Evolutionary conservation across 2,113 vertebrate genomes (phyloP), one percentile per base, ranked within the genome.

Genomic region (Cebidichthys violaceus): DNA sequence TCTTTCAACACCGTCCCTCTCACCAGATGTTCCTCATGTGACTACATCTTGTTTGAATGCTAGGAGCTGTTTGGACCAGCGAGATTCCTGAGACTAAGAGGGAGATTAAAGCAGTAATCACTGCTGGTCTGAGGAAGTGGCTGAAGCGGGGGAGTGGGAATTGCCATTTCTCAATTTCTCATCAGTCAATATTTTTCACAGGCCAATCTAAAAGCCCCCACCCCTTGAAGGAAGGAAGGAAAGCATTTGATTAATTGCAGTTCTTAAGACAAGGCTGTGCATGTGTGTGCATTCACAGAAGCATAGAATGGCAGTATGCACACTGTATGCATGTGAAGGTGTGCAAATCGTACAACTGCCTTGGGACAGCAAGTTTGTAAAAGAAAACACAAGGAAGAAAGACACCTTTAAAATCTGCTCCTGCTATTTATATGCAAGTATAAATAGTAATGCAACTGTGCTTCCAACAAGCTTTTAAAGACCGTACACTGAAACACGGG

Each of bases 361-460:
- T 55, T 24, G 20, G 35, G 50, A 59, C 20, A 27, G 39, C 2
- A 57, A 55, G 22, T 41, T 54, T 71, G 41, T 24, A 70, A 22
- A n/a, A 50, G 13, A 3, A 33, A 70, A 81, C 43, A 33, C 2
- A 2, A 54, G 14, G 18, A 64, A 59, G 4, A 55, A 66, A 67
- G 39, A 27, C 18, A 20, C 9, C 33, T 29, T 11, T 60, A 15
- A 74, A 84, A 82, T 70, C n/a, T 68, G 60, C 33, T 77, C 22
- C 78, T 45, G 24, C 54, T 68, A 17, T 79, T 83, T 45, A 54
- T 52, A 54, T 66, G 20, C 57, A 52, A 20, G 33, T 61, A 79
- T 85, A 59, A 90, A 87, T 90, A 89, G 88, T 84, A 85, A 88
- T 77, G 70, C 20, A 41, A 70, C 71, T 41, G n/a, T 85, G 79